Base-by-base conservation (phyloP, 2,797 vertebrate genomes). In the Acestrorhynchus altus region DNA sequence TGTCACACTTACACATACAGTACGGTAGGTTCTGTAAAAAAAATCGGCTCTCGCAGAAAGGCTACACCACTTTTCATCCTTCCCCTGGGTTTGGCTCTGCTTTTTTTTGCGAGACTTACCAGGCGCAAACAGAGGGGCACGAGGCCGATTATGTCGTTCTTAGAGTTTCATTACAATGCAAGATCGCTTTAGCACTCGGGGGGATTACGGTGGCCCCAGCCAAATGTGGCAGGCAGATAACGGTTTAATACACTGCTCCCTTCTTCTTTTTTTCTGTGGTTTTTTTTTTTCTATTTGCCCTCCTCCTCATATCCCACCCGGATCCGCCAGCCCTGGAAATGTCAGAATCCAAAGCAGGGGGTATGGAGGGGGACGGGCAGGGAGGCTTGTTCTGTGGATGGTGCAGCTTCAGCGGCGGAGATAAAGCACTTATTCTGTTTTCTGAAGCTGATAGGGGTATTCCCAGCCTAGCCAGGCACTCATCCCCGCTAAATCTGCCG, bases 151-250 rank as follows among this genome's bases (percentile, higher is more conserved):
- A 83, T 77, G 46, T 77, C 76, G 66, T 79, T 75, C 78, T 83
- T 65, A 77, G 76, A 83, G 65, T 81, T 81, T 74, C 75, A 81
- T 83, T 83, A 82, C 82, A 85, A 77, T 83, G 67, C 28, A 57
- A 24, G 78, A 81, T 73, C 24, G 44, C 66, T 80, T 79, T 64
- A 63, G 72, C 52, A 47, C 81, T 81, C 76, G 8, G 56, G 79
- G 77, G 79, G 83, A 83, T 85, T 85, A 78, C 5, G 26, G 67
- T 70, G 78, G 76, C 72, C 73, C 49, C 44, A 78, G 60, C 70
- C 78, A 77, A 85, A 85, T 81, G 80, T 80, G 66, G 63, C 76
- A 74, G 65, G 68, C 68, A 81, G 81, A 87, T 84, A 83, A 87
- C 71, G 57, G 51, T 79, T 84, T 76, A 83, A 83, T 76, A 76